phyloP scores from a whole-genome alignment of 2,113 vertebrate genomes.

The Cricetomys ansorgei region DNA sequence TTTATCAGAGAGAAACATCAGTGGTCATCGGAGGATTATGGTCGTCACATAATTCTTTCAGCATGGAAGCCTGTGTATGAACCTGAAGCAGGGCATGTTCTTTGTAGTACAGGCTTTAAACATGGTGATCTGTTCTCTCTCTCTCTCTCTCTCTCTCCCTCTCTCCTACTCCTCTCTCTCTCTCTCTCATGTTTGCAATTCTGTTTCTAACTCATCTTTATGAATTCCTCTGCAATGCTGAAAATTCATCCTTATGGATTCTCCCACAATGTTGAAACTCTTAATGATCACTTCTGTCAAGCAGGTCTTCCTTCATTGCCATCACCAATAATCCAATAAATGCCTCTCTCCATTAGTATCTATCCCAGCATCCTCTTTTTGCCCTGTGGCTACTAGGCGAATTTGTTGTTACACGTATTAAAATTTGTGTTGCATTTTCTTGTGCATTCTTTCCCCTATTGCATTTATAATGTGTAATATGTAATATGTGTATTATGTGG shows the following conservation, averaged over 20 bases:
- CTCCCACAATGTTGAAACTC: neutral
- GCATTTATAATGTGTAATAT: no score
- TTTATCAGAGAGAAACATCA: neutral
- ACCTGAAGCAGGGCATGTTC: neutral
- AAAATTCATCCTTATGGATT: neutral
- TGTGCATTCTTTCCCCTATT: neutral
- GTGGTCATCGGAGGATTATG: neutral
- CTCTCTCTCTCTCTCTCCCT: neutral
- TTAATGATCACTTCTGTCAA: neutral
- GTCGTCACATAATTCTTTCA: neutral
- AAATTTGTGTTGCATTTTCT: neutral
- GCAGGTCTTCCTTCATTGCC: neutral
- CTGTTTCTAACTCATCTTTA: neutral
- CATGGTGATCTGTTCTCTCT: neutral
- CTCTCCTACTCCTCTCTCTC: rapidly evolving
- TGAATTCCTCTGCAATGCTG: neutral
- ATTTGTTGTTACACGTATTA: neutral
- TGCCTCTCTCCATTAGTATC: neutral
- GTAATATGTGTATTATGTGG: no score
- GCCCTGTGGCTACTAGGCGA: neutral
- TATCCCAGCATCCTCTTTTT: neutral
- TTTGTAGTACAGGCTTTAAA: neutral
- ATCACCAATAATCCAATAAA: neutral
- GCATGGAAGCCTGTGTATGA: neutral
- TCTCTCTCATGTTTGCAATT: neutral